These are phyloP conservation scores for Sepioteuthis lessoniana DNA, from an alignment of 2,888 invertebrate species.

Conservation along the genomic window DNA sequence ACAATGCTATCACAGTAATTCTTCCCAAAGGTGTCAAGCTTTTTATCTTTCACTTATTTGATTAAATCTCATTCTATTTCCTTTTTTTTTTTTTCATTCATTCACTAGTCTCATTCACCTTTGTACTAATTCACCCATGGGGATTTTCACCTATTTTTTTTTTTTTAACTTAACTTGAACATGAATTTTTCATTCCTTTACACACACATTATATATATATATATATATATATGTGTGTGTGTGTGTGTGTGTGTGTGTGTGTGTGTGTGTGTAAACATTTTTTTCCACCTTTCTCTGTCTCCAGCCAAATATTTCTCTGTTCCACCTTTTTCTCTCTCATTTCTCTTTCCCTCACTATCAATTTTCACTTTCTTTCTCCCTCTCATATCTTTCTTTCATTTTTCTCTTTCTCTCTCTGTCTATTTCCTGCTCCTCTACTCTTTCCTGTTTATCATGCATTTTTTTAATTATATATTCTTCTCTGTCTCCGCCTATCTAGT, in stretches of 20 bases:
- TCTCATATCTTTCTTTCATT: background rate
- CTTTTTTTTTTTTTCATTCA: too few species aligned
- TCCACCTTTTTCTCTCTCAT: background rate
- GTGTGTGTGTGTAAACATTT: background rate
- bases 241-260: too few species aligned
- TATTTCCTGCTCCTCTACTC: background rate
- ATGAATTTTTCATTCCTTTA: background rate
- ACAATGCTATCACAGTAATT: too few species aligned
- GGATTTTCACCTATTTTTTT: background rate
- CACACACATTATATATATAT: too few species aligned
- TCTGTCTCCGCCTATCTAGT: background rate
- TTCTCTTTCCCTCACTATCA: background rate
- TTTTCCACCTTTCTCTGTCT: background rate
- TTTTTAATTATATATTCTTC: background rate
- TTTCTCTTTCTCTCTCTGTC: background rate
- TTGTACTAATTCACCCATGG: too few species aligned
- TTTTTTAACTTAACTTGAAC: background rate
- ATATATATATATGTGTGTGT: too few species aligned
- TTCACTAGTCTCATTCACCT: too few species aligned
- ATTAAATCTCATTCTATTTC: too few species aligned
- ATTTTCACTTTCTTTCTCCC: background rate
- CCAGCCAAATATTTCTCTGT: background rate
- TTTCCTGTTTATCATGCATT: too few species aligned
- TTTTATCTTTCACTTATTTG: too few species aligned
- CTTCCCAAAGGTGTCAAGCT: too few species aligned